Evolutionary conservation across 2,113 vertebrate genomes (phyloP).

Genomic region (Meriones unguiculatus): DNA sequence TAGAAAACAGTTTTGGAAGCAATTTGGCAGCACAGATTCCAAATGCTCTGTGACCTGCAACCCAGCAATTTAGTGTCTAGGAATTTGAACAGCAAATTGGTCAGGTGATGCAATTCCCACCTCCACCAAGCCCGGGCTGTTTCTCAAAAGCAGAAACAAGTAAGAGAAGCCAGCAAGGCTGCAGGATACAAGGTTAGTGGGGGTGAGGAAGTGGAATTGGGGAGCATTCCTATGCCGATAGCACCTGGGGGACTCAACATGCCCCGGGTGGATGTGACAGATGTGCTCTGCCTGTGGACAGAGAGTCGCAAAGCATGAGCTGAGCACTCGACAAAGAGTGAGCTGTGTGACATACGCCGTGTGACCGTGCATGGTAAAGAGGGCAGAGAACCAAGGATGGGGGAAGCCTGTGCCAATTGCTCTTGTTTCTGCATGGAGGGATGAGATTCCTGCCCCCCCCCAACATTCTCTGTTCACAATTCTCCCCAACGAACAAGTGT

Average conservation of each 20-base stretch:
- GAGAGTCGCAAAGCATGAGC: background rate
- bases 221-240: too few relatives aligned
- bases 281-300: background rate
- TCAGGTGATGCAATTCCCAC: background rate
- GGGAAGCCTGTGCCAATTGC: background rate
- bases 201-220: too few relatives aligned
- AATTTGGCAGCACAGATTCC: background rate
- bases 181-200: background rate
- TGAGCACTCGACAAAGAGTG: accelerated
- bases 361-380: background rate
- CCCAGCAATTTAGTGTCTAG: background rate
- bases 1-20: background rate
- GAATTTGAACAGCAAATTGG: background rate
- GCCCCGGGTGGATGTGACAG: background rate
- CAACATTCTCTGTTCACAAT: background rate
- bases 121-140: background rate
- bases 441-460: background rate
- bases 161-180: background rate
- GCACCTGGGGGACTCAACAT: background rate
- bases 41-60: background rate
- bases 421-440: background rate
- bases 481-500: background rate
- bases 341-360: background rate
- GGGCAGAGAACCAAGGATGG: background rate
- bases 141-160: background rate